Conservation (phyloP, 2,888 invertebrate genomes). For the Ramazzottius varieornatus region DNA sequence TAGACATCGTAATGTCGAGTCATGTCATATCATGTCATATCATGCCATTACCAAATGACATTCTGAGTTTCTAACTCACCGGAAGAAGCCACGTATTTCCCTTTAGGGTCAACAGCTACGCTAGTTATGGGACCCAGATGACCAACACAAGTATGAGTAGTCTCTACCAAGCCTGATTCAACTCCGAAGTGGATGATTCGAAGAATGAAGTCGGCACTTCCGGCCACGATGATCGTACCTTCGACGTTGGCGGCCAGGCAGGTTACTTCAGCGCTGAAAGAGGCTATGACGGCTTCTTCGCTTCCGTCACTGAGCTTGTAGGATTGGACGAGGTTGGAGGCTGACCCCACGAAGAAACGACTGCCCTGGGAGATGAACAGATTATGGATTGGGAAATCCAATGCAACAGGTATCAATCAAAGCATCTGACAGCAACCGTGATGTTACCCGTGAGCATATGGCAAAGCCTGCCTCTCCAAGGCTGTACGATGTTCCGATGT, state of each 20-base stretch:
- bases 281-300: background rate
- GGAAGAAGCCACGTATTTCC: background rate
- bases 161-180: background rate
- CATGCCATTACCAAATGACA: too few species aligned
- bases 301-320: background rate
- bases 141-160: background rate
- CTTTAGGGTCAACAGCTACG: background rate
- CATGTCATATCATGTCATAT: background rate
- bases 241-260: background rate
- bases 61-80: too few species aligned
- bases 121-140: background rate
- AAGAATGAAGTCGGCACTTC: background rate
- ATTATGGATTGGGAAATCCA: too few species aligned
- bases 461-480: background rate
- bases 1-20: background rate
- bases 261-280: background rate
- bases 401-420: too few species aligned
- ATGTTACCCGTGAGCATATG: background rate
- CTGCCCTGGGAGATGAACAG: background rate
- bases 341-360: background rate
- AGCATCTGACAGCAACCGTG: background rate
- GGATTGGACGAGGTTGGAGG: background rate
- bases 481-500: background rate
- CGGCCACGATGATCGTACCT: background rate
- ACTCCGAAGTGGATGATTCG: background rate